These are phyloP conservation scores for Zapornia atra DNA, from an alignment of 2,113 vertebrate species.

Conservation along the genomic window DNA sequence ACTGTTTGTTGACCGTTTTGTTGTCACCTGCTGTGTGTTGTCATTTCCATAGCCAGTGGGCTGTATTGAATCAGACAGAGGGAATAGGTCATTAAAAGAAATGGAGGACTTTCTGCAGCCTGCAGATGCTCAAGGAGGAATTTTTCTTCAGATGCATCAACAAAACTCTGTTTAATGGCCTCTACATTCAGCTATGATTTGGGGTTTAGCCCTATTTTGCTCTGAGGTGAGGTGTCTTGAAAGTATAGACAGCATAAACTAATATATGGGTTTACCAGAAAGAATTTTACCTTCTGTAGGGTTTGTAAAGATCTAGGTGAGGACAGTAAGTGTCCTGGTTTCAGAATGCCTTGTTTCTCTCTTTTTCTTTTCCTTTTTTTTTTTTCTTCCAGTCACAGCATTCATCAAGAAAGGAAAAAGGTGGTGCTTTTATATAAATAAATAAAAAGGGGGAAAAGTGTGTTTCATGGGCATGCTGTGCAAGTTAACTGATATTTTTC, in stretches of 20 bases:
- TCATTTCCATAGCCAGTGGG: constrained; percentile 82
- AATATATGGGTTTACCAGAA: background rate
- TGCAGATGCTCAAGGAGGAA: constrained; percentile 43
- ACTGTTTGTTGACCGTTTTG: constrained; percentile 80
- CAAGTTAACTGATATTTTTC: constrained; percentile 2
- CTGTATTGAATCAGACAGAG: constrained; percentile 79
- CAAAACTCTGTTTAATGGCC: constrained; percentile 53
- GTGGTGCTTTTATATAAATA: constrained; percentile 30
- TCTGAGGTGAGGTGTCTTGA: constrained; percentile 50
- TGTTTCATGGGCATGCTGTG: background rate
- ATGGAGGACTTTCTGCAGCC: constrained; percentile 73
- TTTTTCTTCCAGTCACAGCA: background rate
- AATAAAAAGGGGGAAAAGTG: background rate
- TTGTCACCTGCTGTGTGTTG: constrained; percentile 81
- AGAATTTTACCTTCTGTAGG: background rate
- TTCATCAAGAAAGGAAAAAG: background rate
- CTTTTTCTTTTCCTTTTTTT: background rate
- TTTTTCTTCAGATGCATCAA: constrained; percentile 54
- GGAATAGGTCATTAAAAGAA: constrained; percentile 82
- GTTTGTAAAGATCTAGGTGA: background rate
- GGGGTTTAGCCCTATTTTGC: constrained; percentile 45
- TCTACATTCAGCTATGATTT: constrained; percentile 51
- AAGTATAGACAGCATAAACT: constrained; percentile 46
- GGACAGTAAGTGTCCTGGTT: background rate
- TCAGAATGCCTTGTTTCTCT: background rate